These are phyloP conservation scores for Rhodinocichla rosea DNA, from an alignment of 2,113 vertebrate species.

Conservation along the genomic window DNA sequence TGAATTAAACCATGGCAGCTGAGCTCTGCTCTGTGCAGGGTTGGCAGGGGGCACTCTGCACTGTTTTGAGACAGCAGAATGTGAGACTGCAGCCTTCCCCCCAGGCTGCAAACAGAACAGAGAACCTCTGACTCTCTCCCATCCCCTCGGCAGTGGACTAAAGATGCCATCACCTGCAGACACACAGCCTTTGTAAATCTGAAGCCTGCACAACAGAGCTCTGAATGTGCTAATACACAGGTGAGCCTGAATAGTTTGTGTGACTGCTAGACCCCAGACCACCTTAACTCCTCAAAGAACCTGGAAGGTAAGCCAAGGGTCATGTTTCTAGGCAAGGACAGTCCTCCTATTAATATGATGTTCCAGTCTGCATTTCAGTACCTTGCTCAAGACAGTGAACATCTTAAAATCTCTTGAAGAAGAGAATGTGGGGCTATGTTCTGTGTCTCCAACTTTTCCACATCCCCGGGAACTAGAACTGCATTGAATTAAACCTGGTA, in stretches of 20 bases:
- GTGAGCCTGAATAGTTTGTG: not conserved
- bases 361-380: not conserved
- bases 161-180: not conserved
- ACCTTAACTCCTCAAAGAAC: not conserved
- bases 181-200: not conserved
- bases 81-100: not conserved
- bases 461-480: not conserved
- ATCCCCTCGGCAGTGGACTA: not conserved
- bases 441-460: not conserved
- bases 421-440: not conserved
- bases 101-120: accelerated
- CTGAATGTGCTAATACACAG: not conserved
- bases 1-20: not conserved
- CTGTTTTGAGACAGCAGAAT: not conserved
- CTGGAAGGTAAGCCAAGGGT: not conserved
- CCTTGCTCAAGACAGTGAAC: not conserved
- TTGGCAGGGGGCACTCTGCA: not conserved
- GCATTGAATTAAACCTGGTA: not conserved
- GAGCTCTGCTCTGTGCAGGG: not conserved
- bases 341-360: not conserved
- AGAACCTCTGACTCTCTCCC: not conserved
- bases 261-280: not conserved
- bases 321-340: not conserved
- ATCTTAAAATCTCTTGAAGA: not conserved
- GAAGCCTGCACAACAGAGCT: not conserved